phyloP scores from a whole-genome alignment of 2,113 vertebrate genomes.

The zebrafish (Danio rerio) region GRCz12tu NC_133190.1:9195501-9196000 shows the following conservation, averaged over 20 bases:
- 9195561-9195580: no score
- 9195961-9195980: no score
- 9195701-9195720: slow-evolving; percentile 25
- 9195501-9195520: no score
- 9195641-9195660: background rate
- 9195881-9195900: no score
- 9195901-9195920: no score
- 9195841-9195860: background rate
- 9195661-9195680: background rate
- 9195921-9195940: no score
- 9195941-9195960: no score
- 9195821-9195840: background rate
- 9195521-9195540: no score
- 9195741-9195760: background rate
- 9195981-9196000: no score
- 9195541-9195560: no score
- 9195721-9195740: slow-evolving; percentile 5
- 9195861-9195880: no score
- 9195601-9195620: background rate
- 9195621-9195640: background rate
- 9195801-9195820: background rate
- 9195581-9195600: no score
- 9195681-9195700: background rate
- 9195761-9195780: background rate
- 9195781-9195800: background rate